Percentiles rank a stretch among this genome's conserved stretches.
Evolutionary conservation across 2,888 invertebrate species (phyloP).

Genomic region (Volucella bombylans): DNA sequence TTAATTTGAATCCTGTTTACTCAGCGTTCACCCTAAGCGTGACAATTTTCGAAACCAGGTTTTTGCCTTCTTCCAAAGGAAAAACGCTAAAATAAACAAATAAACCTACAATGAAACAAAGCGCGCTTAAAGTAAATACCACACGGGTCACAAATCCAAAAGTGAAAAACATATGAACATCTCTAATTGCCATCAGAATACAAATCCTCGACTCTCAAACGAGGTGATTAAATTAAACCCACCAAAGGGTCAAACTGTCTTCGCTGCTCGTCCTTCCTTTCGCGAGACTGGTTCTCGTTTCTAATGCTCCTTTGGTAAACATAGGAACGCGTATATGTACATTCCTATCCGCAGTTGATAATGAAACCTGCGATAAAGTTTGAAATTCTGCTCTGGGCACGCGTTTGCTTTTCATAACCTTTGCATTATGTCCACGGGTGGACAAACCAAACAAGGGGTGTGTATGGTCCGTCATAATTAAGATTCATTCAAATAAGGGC

Average conservation of each 20-base stretch:
- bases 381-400: constrained; percentile 43
- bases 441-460: constrained; percentile 42
- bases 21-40: constrained; percentile 14
- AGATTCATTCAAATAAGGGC: constrained; percentile 59
- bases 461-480: constrained; percentile 56
- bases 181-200: constrained; percentile 48
- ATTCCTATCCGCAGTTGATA: constrained; percentile 30
- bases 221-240: constrained; percentile 60
- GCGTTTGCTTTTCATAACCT: constrained; percentile 55
- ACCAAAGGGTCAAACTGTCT: constrained; percentile 54
- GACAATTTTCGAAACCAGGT: constrained; percentile 12
- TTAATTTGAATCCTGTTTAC: constrained; percentile 39
- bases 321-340: not conserved
- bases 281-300: constrained; percentile 60
- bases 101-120: constrained; percentile 35
- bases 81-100: constrained; percentile 55
- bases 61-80: constrained; percentile 2
- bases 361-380: constrained; percentile 56
- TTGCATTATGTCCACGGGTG: constrained; percentile 37
- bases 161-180: constrained; percentile 50
- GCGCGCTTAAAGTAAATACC: constrained; percentile 54
- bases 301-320: constrained; percentile 15
- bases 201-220: constrained; percentile 30
- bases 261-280: constrained; percentile 10
- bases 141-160: constrained; percentile 34